phyloP scores from a whole-genome alignment of 2,797 vertebrate genomes.

The Gallinago solitaria region DNA sequence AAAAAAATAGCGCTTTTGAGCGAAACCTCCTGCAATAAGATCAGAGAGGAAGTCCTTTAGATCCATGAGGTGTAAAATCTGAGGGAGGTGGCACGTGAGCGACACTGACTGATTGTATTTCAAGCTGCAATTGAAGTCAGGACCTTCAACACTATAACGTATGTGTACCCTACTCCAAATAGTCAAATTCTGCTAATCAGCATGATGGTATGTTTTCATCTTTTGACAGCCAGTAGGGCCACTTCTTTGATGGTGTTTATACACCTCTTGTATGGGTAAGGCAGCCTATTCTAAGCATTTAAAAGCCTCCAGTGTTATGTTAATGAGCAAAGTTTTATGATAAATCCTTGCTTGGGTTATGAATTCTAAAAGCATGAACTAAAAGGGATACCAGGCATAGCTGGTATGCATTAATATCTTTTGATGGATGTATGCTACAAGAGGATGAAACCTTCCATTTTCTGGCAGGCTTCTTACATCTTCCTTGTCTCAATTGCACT shows the following conservation, averaged over 20 bases:
- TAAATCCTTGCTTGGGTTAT: background rate
- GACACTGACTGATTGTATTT: background rate
- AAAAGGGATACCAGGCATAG: background rate
- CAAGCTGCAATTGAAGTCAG: constrained; percentile 25
- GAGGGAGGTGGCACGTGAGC: background rate
- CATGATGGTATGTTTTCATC: background rate
- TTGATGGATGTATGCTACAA: background rate
- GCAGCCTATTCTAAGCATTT: background rate
- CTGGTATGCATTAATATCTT: background rate
- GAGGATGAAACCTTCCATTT: background rate
- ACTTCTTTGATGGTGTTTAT: background rate
- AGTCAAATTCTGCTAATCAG: background rate
- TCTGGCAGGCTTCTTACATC: background rate
- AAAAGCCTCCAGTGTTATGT: background rate
- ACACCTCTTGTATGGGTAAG: background rate
- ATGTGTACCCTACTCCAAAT: background rate
- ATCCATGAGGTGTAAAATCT: background rate
- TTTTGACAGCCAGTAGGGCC: background rate
- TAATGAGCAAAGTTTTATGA: background rate
- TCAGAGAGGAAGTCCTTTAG: background rate
- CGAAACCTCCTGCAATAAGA: background rate
- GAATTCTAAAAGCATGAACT: background rate
- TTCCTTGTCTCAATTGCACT: background rate
- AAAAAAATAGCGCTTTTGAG: background rate
- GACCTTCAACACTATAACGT: background rate